Percentiles rank a stretch among this genome's conserved stretches.
Evolutionary conservation across 2,888 invertebrate species (phyloP).

Genomic region (Thalpophila matura): DNA sequence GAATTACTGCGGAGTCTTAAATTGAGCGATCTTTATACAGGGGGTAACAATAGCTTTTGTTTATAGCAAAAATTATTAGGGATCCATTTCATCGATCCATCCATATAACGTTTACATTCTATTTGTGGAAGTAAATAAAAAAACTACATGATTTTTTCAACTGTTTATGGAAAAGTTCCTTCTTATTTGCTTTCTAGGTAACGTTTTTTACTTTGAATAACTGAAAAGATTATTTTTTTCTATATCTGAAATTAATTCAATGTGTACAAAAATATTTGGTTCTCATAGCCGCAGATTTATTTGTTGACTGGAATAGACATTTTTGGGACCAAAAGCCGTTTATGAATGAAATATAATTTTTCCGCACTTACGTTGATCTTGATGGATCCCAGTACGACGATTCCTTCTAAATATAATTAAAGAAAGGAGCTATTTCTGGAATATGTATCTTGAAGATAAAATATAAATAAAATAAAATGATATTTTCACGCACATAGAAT

Average conservation of each 20-base stretch:
- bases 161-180: conserved; percentile 1
- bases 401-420: no score
- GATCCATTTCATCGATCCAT: no score
- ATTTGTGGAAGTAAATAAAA: background rate
- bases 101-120: conserved; percentile 10
- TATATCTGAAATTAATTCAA: background rate
- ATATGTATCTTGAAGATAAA: conserved; percentile 4
- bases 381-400: background rate
- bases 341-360: background rate
- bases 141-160: conserved; percentile 7
- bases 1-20: conserved; percentile 12
- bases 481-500: no score
- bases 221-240: background rate
- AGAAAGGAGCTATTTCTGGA: background rate
- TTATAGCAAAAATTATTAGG: conserved; percentile 13
- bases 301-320: background rate
- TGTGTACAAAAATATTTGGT: background rate
- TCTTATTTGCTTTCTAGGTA: conserved; percentile 6
- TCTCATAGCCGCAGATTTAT: no score
- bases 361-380: background rate
- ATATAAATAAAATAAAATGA: background rate
- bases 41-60: conserved; percentile 33
- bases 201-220: background rate
- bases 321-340: background rate
- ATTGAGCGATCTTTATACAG: conserved; percentile 7